These are phyloP conservation scores for Artemia franciscana DNA, from an alignment of 1,140 invertebrate species.

Conservation along the genomic window DNA sequence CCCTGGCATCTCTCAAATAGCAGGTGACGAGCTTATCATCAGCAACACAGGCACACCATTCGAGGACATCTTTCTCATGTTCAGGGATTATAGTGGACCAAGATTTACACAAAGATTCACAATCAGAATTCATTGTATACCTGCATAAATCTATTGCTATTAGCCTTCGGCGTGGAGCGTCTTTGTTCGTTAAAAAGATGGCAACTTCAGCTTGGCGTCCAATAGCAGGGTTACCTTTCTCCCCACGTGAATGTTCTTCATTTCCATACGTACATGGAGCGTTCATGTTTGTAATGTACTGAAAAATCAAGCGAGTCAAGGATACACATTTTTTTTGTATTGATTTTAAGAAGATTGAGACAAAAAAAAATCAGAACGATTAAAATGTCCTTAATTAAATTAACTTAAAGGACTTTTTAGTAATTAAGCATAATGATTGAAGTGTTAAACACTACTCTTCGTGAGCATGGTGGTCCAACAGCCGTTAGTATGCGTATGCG, in stretches of 20 bases:
- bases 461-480: no score
- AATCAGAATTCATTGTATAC: conserved; percentile 36
- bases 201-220: no score
- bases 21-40: conserved; percentile 64
- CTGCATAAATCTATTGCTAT: conserved; percentile 69
- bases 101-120: no score
- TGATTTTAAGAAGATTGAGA: background rate
- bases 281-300: conserved; percentile 79
- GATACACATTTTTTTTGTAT: background rate
- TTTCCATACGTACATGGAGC: no score
- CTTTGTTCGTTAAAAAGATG: conserved; percentile 78
- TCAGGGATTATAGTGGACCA: conserved; percentile 68
- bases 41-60: conserved; percentile 62
- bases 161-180: conserved; percentile 71
- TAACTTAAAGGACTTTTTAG: no score
- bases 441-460: no score
- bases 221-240: no score
- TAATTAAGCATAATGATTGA: no score
- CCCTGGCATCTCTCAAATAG: conserved; percentile 89
- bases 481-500: no score
- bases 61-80: conserved; percentile 62
- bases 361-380: background rate
- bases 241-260: no score
- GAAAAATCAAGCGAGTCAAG: conserved; percentile 17
- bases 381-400: no score